Percentiles rank a stretch among this genome's conserved stretches.
Conservation (phyloP, 2,888 invertebrate species). For the Leptothorax acervorum region DNA sequence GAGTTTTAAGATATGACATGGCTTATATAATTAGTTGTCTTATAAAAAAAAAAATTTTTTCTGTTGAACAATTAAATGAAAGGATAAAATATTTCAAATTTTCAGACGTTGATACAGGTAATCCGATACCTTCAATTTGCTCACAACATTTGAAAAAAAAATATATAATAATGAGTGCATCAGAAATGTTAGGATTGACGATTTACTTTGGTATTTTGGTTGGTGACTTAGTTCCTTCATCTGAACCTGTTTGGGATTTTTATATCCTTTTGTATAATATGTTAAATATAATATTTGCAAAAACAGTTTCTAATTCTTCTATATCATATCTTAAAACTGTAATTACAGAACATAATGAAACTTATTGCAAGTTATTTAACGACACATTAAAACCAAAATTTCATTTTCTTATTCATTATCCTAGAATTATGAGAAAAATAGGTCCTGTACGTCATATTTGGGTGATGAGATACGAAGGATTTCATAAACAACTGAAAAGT, state of each 20-base stretch:
- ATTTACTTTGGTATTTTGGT: constrained; percentile 7
- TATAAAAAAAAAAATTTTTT: constrained; percentile 4
- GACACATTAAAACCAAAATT: constrained; percentile 9
- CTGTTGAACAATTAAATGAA: constrained; percentile 17
- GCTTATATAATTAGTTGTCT: neutral
- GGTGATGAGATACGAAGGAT: constrained; percentile 19
- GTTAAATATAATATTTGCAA: neutral
- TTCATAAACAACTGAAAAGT: constrained; percentile 24
- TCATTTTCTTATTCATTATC: constrained; percentile 21
- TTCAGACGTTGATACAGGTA: neutral
- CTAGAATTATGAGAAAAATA: constrained; percentile 10
- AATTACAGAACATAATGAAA: constrained; percentile 4
- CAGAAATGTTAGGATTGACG: constrained; percentile 11
- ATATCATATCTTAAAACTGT: neutral
- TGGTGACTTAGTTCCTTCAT: constrained; percentile 10
- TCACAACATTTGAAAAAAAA: constrained; percentile 12
- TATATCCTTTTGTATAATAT: neutral
- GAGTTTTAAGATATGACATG: constrained; percentile 18
- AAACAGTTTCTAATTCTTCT: neutral
- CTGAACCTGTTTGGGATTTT: constrained; percentile 19
- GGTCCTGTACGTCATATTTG: constrained; percentile 19
- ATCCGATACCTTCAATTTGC: neutral
- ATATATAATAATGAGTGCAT: constrained; percentile 19
- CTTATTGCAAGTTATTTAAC: neutral
- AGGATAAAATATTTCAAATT: constrained; percentile 31